These are phyloP conservation scores for Spilarctia lutea DNA, from an alignment of 2,888 invertebrate genomes.

Conservation along the genomic window DNA sequence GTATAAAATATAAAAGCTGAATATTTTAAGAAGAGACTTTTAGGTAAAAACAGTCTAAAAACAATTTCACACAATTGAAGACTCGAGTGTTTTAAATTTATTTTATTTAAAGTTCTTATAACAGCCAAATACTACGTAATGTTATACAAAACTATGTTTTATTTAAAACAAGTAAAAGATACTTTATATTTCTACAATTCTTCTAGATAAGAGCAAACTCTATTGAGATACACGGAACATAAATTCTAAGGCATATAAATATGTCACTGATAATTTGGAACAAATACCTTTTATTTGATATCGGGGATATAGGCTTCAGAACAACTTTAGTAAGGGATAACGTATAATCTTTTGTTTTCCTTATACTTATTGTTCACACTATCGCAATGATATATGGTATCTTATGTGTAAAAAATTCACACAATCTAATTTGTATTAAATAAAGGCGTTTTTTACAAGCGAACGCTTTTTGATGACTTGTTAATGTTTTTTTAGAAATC, in stretches of 20 bases:
- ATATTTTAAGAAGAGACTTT: no score
- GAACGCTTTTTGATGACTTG: no score
- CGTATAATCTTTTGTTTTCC: background rate
- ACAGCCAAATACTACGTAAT: background rate
- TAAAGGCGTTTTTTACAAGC: no score
- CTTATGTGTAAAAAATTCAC: background rate
- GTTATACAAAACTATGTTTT: background rate
- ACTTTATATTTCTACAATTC: background rate
- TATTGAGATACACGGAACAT: background rate
- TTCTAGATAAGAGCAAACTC: background rate
- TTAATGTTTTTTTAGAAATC: no score
- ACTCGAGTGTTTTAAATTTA: no score
- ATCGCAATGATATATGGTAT: background rate
- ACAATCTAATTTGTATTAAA: no score
- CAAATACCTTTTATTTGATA: background rate
- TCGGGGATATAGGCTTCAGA: background rate
- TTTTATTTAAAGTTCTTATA: background rate
- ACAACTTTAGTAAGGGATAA: background rate
- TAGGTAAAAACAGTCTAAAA: no score
- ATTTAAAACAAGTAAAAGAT: background rate
- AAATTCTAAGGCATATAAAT: background rate
- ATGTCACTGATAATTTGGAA: constrained; percentile 9
- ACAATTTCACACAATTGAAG: no score
- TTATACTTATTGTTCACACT: background rate
- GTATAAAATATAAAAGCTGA: background rate